Conservation (phyloP, 2,797 vertebrate species). For the Tiaroga cobitis region DNA sequence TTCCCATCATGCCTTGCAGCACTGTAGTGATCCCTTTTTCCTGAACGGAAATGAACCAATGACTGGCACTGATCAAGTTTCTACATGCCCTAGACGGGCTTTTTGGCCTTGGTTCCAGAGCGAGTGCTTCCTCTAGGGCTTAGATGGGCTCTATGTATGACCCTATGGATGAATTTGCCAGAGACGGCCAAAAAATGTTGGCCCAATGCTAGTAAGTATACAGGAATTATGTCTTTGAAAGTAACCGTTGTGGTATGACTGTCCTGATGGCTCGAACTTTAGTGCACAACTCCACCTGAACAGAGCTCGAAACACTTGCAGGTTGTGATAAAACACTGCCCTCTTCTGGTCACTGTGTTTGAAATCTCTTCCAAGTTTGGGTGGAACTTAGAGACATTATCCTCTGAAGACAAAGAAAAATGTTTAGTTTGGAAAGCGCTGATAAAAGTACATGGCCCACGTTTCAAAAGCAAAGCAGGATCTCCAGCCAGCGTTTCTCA, state of each 20-base stretch:
- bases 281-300: background rate
- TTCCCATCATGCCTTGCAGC: constrained; percentile 53
- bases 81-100: constrained; percentile 41
- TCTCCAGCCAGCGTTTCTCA: constrained; percentile 53
- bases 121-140: constrained; percentile 38
- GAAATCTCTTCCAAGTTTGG: constrained; percentile 25
- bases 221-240: background rate
- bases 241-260: background rate
- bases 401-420: constrained; percentile 60
- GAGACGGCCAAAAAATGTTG: background rate
- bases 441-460: constrained; percentile 56
- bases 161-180: constrained; percentile 31
- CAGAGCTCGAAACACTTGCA: background rate
- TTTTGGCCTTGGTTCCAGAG: constrained; percentile 33
- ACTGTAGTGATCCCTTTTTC: constrained; percentile 40
- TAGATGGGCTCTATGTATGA: constrained; percentile 17
- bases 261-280: background rate
- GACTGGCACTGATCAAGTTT: constrained; percentile 57
- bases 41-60: constrained; percentile 53
- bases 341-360: constrained; percentile 68
- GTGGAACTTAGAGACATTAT: constrained; percentile 54
- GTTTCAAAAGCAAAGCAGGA: constrained; percentile 55
- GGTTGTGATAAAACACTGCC: constrained; percentile 68
- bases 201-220: background rate
- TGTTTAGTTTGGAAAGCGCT: constrained; percentile 60